Conservation (phyloP, 1,140 invertebrate species). For the Drosophila suzukii region DNA sequence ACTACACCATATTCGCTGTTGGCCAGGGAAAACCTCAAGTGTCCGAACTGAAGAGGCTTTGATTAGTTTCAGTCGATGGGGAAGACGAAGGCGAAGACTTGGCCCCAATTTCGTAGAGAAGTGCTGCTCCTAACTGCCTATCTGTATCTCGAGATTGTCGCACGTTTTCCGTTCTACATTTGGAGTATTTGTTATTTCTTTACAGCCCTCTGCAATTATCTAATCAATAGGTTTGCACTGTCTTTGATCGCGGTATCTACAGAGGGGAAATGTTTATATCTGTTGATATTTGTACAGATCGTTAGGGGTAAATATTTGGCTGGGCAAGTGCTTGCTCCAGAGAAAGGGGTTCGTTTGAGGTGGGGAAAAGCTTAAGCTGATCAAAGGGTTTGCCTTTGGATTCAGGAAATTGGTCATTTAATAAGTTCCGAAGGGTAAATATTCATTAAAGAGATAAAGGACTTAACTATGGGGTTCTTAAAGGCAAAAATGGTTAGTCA, state of each 20-base stretch:
- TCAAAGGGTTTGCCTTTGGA: conserved; percentile 1
- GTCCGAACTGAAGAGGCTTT: conserved; percentile 64
- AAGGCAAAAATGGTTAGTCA: too few relatives aligned
- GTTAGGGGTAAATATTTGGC: conserved; percentile 50
- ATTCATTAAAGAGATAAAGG: background rate
- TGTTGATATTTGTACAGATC: conserved; percentile 27
- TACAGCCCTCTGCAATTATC: conserved; percentile 63
- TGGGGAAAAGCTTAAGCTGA: background rate
- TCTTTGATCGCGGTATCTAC: conserved; percentile 69
- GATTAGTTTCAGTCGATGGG: conserved; percentile 50
- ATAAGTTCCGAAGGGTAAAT: conserved; percentile 1
- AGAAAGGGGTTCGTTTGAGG: conserved; percentile 3
- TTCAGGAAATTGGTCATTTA: conserved; percentile 12
- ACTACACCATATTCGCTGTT: conserved; percentile 8
- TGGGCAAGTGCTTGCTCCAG: conserved; percentile 28
- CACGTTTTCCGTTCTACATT: conserved; percentile 43
- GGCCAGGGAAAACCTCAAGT: conserved; percentile 56
- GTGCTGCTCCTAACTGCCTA: conserved; percentile 10
- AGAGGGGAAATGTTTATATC: conserved; percentile 57
- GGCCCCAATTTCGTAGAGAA: conserved; percentile 54
- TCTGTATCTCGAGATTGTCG: conserved; percentile 35
- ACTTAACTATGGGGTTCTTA: background rate
- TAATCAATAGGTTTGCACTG: conserved; percentile 78
- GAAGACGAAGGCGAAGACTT: conserved; percentile 28
- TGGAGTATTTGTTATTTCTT: background rate